Evolutionary conservation across 2,113 vertebrate genomes (phyloP).

Genomic region (Sander lucioperca): DNA sequence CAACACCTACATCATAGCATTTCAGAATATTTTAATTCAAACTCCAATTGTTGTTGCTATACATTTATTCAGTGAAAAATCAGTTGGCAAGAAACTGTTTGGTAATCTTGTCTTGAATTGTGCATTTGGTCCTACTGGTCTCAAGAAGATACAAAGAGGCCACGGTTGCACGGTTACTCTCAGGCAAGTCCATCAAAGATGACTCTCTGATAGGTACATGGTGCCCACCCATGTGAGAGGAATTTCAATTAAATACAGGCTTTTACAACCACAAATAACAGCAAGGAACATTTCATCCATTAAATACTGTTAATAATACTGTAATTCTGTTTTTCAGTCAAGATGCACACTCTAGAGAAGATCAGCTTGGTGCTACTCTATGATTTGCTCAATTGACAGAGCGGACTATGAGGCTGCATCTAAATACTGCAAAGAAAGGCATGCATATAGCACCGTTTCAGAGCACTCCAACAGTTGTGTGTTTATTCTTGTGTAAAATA

Average conservation of each 20-base stretch:
- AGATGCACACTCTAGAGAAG: neutral
- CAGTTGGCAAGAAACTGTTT: neutral
- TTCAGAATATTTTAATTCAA: neutral
- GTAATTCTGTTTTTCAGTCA: neutral
- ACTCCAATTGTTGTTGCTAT: neutral
- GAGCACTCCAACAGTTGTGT: neutral
- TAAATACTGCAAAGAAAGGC: neutral
- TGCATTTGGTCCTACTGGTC: conserved; percentile 1
- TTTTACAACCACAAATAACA: neutral
- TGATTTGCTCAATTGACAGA: neutral
- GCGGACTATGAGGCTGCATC: neutral
- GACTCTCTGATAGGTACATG: neutral
- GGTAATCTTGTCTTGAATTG: neutral
- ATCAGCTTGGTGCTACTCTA: neutral
- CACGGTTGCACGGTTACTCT: neutral
- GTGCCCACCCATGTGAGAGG: neutral
- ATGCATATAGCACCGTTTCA: neutral
- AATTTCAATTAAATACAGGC: neutral
- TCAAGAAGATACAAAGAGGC: neutral
- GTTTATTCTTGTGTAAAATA: neutral
- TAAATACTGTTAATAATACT: neutral
- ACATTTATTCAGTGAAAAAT: neutral
- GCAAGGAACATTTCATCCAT: neutral
- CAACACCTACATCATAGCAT: neutral
- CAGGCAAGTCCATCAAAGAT: conserved; percentile 15